These are phyloP conservation scores for Mactra quadrangularis DNA, from an alignment of 1,140 invertebrate species.

Conservation along the genomic window DNA sequence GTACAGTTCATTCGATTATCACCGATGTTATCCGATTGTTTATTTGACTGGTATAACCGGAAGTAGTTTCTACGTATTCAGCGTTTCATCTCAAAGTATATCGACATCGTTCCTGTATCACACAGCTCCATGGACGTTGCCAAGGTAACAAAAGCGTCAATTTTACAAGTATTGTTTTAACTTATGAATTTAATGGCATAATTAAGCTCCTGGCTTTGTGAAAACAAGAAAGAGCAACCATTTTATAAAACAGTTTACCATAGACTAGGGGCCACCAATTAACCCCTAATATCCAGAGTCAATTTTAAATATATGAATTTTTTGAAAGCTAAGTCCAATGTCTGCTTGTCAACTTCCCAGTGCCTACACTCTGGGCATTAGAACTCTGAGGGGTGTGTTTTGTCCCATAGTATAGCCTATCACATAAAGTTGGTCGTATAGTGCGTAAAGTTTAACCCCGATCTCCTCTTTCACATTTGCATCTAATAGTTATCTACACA, in stretches of 20 bases:
- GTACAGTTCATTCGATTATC: conserved; percentile 10
- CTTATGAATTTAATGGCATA: not conserved
- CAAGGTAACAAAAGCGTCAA: conserved; percentile 14
- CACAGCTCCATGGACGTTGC: conserved; percentile 33
- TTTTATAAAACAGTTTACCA: not conserved
- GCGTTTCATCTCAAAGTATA: conserved; percentile 19
- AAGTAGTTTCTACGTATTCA: conserved; percentile 2
- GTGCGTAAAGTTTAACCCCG: too few relatives aligned
- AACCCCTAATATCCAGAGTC: not conserved
- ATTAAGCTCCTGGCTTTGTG: not conserved
- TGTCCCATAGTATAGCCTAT: too few relatives aligned
- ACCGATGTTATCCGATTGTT: not conserved
- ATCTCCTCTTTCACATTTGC: too few relatives aligned
- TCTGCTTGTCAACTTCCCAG: too few relatives aligned
- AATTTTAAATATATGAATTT: not conserved
- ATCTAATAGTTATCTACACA: too few relatives aligned
- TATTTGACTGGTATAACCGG: conserved; percentile 7
- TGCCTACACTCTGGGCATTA: too few relatives aligned
- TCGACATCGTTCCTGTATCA: conserved; percentile 24
- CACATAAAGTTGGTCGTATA: too few relatives aligned
- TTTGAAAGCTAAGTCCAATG: not conserved
- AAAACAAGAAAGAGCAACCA: not conserved
- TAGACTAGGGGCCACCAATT: not conserved
- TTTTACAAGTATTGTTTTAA: not conserved
- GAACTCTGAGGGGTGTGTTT: too few relatives aligned